phyloP scores from a whole-genome alignment of 2,797 vertebrate species.

The Cephalopachus bancanus region DNA sequence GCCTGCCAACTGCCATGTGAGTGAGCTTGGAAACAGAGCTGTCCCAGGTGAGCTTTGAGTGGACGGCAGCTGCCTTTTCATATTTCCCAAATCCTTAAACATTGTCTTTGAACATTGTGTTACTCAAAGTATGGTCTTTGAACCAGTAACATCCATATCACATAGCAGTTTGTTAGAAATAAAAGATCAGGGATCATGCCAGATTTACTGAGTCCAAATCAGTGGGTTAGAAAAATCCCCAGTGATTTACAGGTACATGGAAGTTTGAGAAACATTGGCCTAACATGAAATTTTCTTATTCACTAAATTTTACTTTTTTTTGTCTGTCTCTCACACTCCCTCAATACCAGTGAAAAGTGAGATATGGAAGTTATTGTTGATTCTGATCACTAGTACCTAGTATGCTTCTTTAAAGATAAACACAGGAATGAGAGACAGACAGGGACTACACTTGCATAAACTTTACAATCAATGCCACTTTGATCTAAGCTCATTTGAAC shows the following conservation, averaged over 20 bases:
- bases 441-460: not conserved
- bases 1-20: not conserved
- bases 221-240: not conserved
- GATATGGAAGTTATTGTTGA: not conserved
- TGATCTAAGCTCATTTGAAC: not conserved
- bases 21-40: not conserved
- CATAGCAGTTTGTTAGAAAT: not conserved
- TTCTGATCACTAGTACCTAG: not conserved
- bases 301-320: not conserved
- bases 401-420: not conserved
- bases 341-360: not conserved
- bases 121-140: not conserved
- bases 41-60: not conserved
- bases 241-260: not conserved
- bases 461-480: not conserved
- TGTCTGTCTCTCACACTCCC: not conserved
- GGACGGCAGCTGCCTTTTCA: not conserved
- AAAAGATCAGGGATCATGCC: not conserved
- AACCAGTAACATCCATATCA: not conserved
- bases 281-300: not conserved
- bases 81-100: not conserved
- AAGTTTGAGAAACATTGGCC: not conserved
- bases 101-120: not conserved
- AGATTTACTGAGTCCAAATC: not conserved
- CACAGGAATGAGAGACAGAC: not conserved